These are phyloP conservation scores for Galeopsomyia nigrocyanea DNA, from an alignment of 2,888 invertebrate species.

Conservation along the genomic window DNA sequence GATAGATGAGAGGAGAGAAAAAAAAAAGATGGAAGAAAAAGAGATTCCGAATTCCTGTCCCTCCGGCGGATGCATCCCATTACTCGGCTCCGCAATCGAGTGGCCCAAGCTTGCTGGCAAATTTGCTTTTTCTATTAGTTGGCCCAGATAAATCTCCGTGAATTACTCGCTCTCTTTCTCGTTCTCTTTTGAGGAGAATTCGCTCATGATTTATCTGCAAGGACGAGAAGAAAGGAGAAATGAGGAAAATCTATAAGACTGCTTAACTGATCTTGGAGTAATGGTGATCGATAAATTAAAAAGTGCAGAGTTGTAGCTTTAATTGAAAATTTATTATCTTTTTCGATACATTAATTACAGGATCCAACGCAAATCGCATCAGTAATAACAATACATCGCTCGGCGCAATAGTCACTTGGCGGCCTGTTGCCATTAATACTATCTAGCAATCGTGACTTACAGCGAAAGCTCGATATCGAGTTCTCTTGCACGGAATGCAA, in stretches of 20 bases:
- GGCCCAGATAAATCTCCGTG: conserved; percentile 22
- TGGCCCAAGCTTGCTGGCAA: conserved; percentile 10
- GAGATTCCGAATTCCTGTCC: not conserved
- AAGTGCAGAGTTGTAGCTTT: not conserved
- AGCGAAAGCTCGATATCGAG: conserved; percentile 42
- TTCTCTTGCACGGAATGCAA: conserved; percentile 38
- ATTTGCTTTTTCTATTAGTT: conserved; percentile 39
- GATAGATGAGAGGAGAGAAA: conserved; percentile 5
- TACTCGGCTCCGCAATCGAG: conserved; percentile 19
- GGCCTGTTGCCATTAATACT: conserved; percentile 50
- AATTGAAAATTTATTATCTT: conserved; percentile 42
- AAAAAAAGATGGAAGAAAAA: not conserved
- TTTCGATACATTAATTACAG: conserved; percentile 37
- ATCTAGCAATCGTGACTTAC: conserved; percentile 48
- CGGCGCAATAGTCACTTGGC: conserved; percentile 24
- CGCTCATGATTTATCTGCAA: no score
- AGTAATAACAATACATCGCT: conserved; percentile 38
- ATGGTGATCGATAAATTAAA: no score
- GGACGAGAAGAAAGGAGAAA: no score
- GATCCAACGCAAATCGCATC: conserved; percentile 24
- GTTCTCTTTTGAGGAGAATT: no score
- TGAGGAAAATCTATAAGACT: no score
- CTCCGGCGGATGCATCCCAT: conserved; percentile 33
- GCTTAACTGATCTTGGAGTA: no score
- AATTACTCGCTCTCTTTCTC: conserved; percentile 14